These are phyloP conservation scores for Cichlasoma orientale DNA, from an alignment of 2,797 vertebrate species.

Conservation along the genomic window DNA sequence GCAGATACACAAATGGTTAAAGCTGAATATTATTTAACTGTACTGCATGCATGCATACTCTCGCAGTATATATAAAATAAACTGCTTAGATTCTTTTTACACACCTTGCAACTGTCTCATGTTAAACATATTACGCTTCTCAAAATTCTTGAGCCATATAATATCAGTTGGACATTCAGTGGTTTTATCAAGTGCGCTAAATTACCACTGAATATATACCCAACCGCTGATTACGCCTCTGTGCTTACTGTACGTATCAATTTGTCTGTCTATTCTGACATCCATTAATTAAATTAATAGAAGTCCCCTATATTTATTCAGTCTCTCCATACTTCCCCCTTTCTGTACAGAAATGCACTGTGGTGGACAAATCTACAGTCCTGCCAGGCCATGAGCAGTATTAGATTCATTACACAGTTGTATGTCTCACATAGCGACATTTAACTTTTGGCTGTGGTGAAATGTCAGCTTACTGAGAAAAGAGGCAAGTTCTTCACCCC, in stretches of 20 bases:
- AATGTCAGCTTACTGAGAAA: constrained; percentile 62
- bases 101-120: neutral
- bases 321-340: neutral
- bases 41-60: neutral
- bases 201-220: neutral
- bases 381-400: constrained; percentile 8
- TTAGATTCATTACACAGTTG: constrained; percentile 35
- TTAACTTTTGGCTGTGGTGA: constrained; percentile 61
- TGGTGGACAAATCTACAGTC: constrained; percentile 1
- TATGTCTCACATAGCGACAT: constrained; percentile 45
- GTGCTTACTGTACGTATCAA: neutral
- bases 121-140: neutral
- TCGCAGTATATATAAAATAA: neutral
- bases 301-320: neutral
- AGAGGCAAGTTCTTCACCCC: constrained; percentile 16
- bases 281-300: neutral
- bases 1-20: neutral
- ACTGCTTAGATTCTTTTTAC: neutral
- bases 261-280: neutral
- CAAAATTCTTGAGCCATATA: neutral
- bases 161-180: neutral
- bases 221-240: neutral
- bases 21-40: neutral
- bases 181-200: accelerated
- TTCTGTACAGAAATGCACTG: neutral